Conservation (phyloP, 2,113 vertebrate species). For the Macaca nemestrina region DNA sequence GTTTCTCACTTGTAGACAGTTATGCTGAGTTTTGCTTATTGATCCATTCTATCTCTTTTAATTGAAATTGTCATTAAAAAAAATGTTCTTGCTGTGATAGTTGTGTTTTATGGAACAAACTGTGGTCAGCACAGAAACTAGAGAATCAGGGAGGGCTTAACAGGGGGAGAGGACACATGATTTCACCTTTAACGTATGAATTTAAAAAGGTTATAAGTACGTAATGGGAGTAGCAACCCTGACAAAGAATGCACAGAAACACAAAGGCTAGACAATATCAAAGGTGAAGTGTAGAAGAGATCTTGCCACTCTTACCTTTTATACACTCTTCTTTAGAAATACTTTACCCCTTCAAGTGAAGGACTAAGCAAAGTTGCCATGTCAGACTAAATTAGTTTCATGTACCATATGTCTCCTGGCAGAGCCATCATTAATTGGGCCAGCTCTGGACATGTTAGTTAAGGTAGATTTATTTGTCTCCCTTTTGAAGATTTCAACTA, state of each 20-base stretch:
- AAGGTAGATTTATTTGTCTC: background rate
- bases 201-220: accelerated
- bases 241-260: background rate
- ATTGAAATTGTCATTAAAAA: background rate
- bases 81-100: background rate
- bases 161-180: background rate
- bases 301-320: background rate
- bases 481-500: background rate
- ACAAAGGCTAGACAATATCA: background rate
- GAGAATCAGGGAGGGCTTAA: background rate
- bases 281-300: background rate
- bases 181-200: background rate
- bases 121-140: background rate
- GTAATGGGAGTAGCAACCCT: accelerated
- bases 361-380: background rate
- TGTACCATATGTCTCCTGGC: background rate
- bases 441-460: background rate
- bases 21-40: background rate
- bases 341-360: background rate
- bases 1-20: background rate
- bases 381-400: background rate
- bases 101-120: background rate
- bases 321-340: background rate
- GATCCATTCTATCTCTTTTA: background rate
- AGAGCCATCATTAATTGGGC: background rate